Percentiles rank a stretch among this genome's conserved stretches.
phyloP scores from a whole-genome alignment of 2,888 invertebrate species.

The Flexamia atlantica region DNA sequence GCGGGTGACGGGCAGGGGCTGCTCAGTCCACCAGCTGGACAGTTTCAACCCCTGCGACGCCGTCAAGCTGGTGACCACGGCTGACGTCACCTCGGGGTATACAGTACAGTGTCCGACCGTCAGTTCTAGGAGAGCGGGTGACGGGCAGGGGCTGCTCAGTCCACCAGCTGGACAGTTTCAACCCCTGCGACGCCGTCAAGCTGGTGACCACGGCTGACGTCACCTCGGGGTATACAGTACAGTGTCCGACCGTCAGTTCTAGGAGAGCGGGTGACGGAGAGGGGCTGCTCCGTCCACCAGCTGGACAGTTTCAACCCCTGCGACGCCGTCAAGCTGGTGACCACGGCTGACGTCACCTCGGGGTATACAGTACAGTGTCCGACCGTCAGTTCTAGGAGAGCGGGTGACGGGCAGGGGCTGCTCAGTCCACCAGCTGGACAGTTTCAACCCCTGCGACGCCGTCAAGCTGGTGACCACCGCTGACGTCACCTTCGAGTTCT shows the following conservation, averaged over 20 bases:
- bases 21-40: constrained; percentile 64
- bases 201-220: constrained; percentile 63
- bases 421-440: constrained; percentile 64
- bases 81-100: no score
- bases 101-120: no score
- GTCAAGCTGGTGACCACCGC: constrained; percentile 65
- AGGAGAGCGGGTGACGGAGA: constrained; percentile 64
- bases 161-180: constrained; percentile 63
- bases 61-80: constrained; percentile 63
- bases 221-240: no score
- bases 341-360: constrained; percentile 63
- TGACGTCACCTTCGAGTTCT: constrained; percentile 64
- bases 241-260: no score
- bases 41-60: constrained; percentile 66
- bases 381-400: constrained; percentile 66
- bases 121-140: constrained; percentile 65
- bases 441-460: constrained; percentile 66
- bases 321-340: constrained; percentile 65
- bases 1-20: constrained; percentile 64
- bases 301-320: constrained; percentile 66
- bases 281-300: constrained; percentile 65
- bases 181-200: constrained; percentile 66
- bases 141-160: constrained; percentile 65
- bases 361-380: no score
- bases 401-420: constrained; percentile 65